Conservation (phyloP, 1,140 invertebrate species). For the Cyclargus thomasi region DNA sequence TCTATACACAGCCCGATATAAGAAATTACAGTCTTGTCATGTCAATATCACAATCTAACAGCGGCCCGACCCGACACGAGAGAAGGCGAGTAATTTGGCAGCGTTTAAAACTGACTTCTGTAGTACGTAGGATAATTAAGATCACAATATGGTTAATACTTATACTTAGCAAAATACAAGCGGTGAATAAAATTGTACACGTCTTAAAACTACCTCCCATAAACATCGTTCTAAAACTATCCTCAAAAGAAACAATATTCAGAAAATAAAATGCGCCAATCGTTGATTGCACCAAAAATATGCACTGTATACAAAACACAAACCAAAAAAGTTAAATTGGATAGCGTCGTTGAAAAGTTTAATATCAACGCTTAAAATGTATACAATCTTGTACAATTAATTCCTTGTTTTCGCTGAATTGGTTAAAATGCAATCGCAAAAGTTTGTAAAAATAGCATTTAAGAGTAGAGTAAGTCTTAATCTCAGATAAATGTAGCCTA, state of each 20-base stretch:
- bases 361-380: background rate
- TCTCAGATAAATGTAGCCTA: background rate
- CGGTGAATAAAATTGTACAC: slow-evolving; percentile 49
- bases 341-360: background rate
- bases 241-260: background rate
- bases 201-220: slow-evolving; percentile 20
- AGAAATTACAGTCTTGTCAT: slow-evolving; percentile 45
- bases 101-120: slow-evolving; percentile 49
- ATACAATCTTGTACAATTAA: background rate
- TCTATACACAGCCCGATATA: slow-evolving; percentile 25
- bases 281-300: slow-evolving; percentile 1
- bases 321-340: background rate
- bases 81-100: slow-evolving; percentile 51
- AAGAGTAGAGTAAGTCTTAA: background rate
- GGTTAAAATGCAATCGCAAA: background rate
- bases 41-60: slow-evolving; percentile 54
- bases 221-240: background rate
- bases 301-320: background rate
- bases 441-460: background rate
- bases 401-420: background rate
- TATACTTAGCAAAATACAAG: slow-evolving; percentile 64
- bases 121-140: slow-evolving; percentile 59
- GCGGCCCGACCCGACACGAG: slow-evolving; percentile 41
- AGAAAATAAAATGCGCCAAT: background rate
- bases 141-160: slow-evolving; percentile 73